phyloP scores from a whole-genome alignment of 2,888 invertebrate species.

The Exocentrus adspersus region DNA sequence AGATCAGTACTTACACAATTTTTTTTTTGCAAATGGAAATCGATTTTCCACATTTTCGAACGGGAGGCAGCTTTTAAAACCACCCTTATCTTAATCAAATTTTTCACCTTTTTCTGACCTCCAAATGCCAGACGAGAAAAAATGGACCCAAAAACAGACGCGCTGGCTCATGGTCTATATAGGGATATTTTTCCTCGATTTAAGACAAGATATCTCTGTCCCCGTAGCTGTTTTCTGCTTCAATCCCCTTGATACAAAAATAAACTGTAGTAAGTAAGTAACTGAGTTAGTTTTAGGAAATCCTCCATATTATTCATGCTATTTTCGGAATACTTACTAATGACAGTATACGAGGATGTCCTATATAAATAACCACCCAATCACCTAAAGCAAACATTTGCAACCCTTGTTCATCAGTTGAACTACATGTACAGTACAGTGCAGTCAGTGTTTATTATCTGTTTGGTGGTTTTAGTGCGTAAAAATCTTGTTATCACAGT shows the following conservation, averaged over 20 bases:
- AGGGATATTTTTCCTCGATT: too few relatives aligned
- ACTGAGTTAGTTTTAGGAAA: background rate
- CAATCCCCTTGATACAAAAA: background rate
- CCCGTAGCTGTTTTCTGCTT: background rate
- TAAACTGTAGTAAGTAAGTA: background rate
- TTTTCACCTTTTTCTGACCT: too few relatives aligned
- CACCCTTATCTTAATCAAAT: too few relatives aligned
- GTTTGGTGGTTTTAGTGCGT: background rate
- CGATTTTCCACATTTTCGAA: too few relatives aligned
- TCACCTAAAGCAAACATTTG: background rate
- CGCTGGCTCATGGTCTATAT: too few relatives aligned
- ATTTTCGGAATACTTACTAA: conserved; percentile 20
- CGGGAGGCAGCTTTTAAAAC: too few relatives aligned
- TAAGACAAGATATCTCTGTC: background rate
- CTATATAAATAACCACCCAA: conserved; percentile 12
- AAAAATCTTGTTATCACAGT: background rate
- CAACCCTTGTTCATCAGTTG: conserved; percentile 2
- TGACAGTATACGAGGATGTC: background rate
- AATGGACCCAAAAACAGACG: too few relatives aligned
- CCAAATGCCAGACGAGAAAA: too few relatives aligned
- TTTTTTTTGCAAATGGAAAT: too few relatives aligned
- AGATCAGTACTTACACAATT: too few relatives aligned
- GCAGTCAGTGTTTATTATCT: background rate
- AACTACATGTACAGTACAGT: background rate
- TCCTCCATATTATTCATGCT: background rate